A percentile compares a stretch with the other conserved stretches of the same genome.
Conservation (phyloP, 2,113 vertebrate genomes). For the Plestiodon gilberti region DNA sequence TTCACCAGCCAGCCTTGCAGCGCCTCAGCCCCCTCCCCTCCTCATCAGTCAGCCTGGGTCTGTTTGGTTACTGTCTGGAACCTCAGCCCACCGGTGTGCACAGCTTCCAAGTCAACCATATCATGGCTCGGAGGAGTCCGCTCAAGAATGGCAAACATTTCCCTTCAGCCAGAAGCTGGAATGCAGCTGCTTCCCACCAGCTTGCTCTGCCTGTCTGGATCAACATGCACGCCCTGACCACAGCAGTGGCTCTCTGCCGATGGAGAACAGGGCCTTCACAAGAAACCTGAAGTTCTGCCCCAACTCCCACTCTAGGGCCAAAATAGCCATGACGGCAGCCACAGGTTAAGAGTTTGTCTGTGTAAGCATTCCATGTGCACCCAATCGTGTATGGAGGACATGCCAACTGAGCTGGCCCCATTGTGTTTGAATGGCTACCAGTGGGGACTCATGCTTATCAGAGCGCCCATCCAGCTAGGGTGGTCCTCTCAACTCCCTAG, state of each 20-base stretch:
- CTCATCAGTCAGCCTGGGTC: neutral
- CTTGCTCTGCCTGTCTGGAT: no score
- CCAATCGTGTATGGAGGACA: no score
- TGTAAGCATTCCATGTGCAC: no score
- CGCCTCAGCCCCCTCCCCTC: neutral
- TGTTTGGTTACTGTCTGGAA: slow-evolving; percentile 5
- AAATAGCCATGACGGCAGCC: no score
- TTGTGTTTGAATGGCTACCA: no score
- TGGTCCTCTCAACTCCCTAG: no score
- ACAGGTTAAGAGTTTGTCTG: no score
- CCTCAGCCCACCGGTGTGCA: neutral
- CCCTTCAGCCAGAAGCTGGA: neutral
- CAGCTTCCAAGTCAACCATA: neutral
- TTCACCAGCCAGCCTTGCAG: neutral
- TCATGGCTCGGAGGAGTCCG: neutral
- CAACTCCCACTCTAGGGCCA: no score
- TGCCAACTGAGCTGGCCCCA: no score
- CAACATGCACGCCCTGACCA: neutral
- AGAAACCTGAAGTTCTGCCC: no score
- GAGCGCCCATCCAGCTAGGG: no score
- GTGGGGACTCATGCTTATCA: no score
- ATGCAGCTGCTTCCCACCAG: neutral
- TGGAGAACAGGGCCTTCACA: neutral
- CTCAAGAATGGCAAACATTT: neutral
- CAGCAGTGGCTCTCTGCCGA: neutral